Evolutionary conservation across 2,797 vertebrate genomes (phyloP), one percentile per base, ranked within the genome.

Genomic region (Sebastes reedi): DNA sequence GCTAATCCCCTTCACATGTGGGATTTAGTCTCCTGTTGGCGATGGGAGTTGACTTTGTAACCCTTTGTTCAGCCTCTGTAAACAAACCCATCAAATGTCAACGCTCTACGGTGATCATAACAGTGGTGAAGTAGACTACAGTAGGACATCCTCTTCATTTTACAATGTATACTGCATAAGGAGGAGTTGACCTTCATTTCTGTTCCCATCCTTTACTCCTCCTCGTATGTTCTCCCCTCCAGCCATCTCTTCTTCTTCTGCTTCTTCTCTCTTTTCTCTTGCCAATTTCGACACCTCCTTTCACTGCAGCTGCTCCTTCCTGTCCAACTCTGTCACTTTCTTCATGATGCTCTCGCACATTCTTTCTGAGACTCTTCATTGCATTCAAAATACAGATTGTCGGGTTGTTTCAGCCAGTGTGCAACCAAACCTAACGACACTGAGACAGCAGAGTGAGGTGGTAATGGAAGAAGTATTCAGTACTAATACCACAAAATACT

Each of bases 11-110:
- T 9, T 76, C 65, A 67, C 58, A 25, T 64, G 67, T 60, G 56
- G 64, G 76, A 66, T 82, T 85, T 80, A 20, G 42, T 74, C 22
- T 25, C 36, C 30, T 69, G 11, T 56, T 58, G 25, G 14, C 36
- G 30, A 24, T 34, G 24, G 6, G 52, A 77, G 20, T 62, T 79
- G 70, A 75, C 72, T 65, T 54, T 75, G 52, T 71, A 56, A 86
- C 75, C 72, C 32, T 82, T 82, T 60, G n/a, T 56, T 55, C 29
- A 72, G 29, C 50, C 32, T 10, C 59, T 42, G 30, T 25, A 56
- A 79, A 80, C 46, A 81, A 79, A 73, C 61, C 18, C 66, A 77
- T 88, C 64, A 77, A 56, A 80, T 75, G 77, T 79, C 65, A 75
- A 1, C 8, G 18, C 8, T 39, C 50, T 3, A 14, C 3, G 0